Percentiles rank a stretch among this genome's conserved stretches.
phyloP scores from a whole-genome alignment of 2,797 vertebrate species.

The Microctenopoma lineatum region DNA sequence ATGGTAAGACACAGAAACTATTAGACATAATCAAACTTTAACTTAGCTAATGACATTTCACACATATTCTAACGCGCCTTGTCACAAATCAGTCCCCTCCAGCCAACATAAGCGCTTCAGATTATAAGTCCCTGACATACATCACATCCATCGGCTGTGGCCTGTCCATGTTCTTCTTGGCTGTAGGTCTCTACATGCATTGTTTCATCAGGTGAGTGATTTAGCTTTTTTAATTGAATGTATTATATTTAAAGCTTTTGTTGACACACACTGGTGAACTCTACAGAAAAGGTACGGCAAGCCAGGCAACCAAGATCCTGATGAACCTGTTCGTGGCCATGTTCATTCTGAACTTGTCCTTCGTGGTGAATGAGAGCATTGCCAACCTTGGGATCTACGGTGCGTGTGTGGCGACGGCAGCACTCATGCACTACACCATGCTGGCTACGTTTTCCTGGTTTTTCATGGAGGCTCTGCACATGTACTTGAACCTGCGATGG shows the following conservation, averaged over 20 bases:
- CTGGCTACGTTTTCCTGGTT: conserved; percentile 74
- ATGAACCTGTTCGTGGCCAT: conserved; percentile 71
- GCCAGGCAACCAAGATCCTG: conserved; percentile 56
- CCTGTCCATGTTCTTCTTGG: conserved; percentile 69
- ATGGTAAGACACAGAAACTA: conserved; percentile 50
- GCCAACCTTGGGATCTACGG: conserved; percentile 11
- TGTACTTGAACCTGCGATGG: conserved; percentile 57
- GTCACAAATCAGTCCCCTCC: conserved; percentile 38
- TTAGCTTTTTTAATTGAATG: neutral
- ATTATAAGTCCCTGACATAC: conserved; percentile 52
- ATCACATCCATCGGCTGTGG: conserved; percentile 73
- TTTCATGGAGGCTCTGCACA: conserved; percentile 71
- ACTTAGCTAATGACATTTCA: neutral
- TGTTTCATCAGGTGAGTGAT: conserved; percentile 50
- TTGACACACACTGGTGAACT: neutral
- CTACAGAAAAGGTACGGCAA: conserved; percentile 54
- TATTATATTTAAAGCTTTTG: neutral
- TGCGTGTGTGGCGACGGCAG: conserved; percentile 51
- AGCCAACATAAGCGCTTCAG: conserved; percentile 12
- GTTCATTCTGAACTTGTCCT: conserved; percentile 62
- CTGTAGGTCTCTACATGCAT: conserved; percentile 63
- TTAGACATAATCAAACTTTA: neutral
- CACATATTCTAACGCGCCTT: neutral
- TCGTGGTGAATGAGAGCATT: conserved; percentile 65
- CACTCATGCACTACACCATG: conserved; percentile 68